phyloP scores from a whole-genome alignment of 2,888 invertebrate genomes.

The Apotomis turbidana region DNA sequence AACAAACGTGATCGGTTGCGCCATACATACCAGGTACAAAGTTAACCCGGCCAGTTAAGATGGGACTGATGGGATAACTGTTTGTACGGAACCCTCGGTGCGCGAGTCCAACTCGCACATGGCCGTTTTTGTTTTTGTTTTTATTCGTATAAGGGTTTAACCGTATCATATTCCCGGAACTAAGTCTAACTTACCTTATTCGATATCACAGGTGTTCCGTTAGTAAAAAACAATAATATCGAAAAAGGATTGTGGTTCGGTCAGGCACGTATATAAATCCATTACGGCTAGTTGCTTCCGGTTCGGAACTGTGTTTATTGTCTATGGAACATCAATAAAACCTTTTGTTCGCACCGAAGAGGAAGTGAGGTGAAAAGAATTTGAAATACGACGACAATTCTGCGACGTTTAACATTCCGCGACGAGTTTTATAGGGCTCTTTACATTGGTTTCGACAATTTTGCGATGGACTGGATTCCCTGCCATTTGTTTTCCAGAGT shows the following conservation, averaged over 20 bases:
- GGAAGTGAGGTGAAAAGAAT: constrained; percentile 16
- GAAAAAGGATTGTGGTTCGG: constrained; percentile 28
- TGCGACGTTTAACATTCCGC: background rate
- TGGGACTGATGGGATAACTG: no score
- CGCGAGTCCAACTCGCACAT: no score
- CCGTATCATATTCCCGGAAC: background rate
- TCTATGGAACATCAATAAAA: constrained; percentile 26
- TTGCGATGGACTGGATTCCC: no score
- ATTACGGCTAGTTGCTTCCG: constrained; percentile 36
- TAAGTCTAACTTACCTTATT: constrained; percentile 1
- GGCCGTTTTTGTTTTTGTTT: no score
- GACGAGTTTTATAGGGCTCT: background rate
- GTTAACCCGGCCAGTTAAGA: no score
- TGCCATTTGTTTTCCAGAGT: no score
- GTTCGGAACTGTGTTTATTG: constrained; percentile 20
- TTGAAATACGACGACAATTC: constrained; percentile 6
- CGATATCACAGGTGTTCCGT: constrained; percentile 27
- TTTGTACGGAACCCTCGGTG: no score
- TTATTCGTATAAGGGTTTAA: no score
- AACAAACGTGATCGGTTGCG: no score
- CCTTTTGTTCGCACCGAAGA: constrained; percentile 22
- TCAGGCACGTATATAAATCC: constrained; percentile 36
- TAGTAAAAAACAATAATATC: constrained; percentile 20
- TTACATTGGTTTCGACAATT: background rate
- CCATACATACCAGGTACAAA: no score